Evolutionary conservation across 1,140 invertebrate species (phyloP).

Genomic region (Tetramorium parvispinum): DNA sequence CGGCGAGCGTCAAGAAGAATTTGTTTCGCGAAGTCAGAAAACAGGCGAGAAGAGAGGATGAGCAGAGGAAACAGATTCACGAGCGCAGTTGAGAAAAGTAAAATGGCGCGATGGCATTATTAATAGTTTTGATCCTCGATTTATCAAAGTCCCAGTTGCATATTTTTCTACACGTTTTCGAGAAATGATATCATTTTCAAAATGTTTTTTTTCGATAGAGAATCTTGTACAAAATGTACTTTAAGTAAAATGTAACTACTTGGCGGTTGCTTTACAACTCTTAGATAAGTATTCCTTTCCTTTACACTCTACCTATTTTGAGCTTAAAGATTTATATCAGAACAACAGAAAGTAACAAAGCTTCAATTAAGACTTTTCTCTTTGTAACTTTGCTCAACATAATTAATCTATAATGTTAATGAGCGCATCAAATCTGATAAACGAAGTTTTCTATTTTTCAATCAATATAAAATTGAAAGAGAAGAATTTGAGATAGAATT

Average conservation of each 20-base stretch:
- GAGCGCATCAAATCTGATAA: slow-evolving; percentile 6
- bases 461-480: not conserved
- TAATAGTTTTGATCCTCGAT: slow-evolving; percentile 31
- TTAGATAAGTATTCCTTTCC: not conserved
- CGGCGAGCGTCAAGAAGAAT: slow-evolving; percentile 43
- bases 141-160: not conserved
- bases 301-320: not conserved
- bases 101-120: slow-evolving; percentile 15
- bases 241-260: not conserved
- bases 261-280: not conserved
- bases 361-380: not conserved
- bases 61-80: slow-evolving; percentile 18
- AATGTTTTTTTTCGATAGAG: not conserved
- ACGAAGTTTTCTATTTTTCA: not conserved
- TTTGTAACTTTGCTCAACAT: not conserved
- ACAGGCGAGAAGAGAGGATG: slow-evolving; percentile 7
- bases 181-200: not conserved
- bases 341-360: not conserved
- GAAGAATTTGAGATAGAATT: not conserved
- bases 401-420: slow-evolving; percentile 5
- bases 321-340: not conserved
- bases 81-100: not conserved
- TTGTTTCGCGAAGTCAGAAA: slow-evolving; percentile 33
- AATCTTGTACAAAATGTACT: not conserved
- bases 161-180: not conserved